A percentile compares a stretch with the other conserved stretches of the same genome.
Evolutionary conservation across 2,113 vertebrate species (phyloP).

Genomic region (Hoplias malabaricus): DNA sequence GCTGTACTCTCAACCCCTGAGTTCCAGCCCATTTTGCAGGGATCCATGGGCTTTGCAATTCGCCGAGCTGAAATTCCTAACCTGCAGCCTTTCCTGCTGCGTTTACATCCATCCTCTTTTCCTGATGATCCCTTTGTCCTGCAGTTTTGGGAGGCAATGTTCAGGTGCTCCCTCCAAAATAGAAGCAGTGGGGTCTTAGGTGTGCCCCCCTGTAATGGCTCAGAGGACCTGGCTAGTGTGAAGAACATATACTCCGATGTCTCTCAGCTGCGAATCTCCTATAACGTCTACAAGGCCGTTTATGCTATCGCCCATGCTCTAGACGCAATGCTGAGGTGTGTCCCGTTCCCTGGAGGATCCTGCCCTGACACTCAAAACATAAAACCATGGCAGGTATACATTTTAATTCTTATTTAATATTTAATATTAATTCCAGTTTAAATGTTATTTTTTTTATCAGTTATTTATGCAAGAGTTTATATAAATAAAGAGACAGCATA

Average conservation of each 20-base stretch:
- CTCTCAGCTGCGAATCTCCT: constrained; percentile 77
- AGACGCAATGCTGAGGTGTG: constrained; percentile 66
- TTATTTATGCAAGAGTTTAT: no score
- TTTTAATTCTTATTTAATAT: background rate
- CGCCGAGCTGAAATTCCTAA: constrained; percentile 68
- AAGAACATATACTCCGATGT: constrained; percentile 75
- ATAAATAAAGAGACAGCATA: no score
- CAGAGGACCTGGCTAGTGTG: constrained; percentile 66
- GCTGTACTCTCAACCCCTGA: constrained; percentile 68
- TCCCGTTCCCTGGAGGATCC: constrained; percentile 52
- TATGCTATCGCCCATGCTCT: constrained; percentile 72
- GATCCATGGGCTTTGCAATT: constrained; percentile 77
- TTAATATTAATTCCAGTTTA: no score
- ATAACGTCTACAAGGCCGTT: constrained; percentile 79
- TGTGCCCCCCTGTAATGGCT: constrained; percentile 66
- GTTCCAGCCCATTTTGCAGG: constrained; percentile 69
- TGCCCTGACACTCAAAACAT: constrained; percentile 65
- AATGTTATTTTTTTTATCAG: no score
- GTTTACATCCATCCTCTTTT: constrained; percentile 61
- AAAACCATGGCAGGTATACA: constrained; percentile 73
- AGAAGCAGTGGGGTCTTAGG: constrained; percentile 12
- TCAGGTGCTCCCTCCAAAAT: constrained; percentile 68
- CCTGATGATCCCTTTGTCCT: constrained; percentile 66
- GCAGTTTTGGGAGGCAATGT: constrained; percentile 76
- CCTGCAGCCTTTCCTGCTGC: constrained; percentile 71